Percentiles rank a stretch among this genome's conserved stretches.
Evolutionary conservation across 2,113 vertebrate species (phyloP).

Genomic region (Condylura cristata): DNA sequence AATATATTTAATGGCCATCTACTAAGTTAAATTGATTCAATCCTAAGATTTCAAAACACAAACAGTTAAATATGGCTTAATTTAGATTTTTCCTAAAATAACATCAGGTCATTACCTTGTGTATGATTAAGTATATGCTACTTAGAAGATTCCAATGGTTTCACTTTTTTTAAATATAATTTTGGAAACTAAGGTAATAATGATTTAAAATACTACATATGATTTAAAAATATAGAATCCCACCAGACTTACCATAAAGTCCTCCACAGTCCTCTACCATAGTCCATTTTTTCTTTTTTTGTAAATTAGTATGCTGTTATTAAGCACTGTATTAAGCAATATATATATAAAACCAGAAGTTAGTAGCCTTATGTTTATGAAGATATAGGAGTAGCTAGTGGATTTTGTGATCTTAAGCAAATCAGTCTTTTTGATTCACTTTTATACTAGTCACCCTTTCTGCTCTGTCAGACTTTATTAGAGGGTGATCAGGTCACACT

Average conservation of each 20-base stretch:
- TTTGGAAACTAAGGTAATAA: too few species aligned
- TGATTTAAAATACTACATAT: too few species aligned
- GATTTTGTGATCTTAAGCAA: slow-evolving; percentile 3
- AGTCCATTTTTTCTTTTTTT: too few species aligned
- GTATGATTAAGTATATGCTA: neutral
- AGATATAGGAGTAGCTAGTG: neutral
- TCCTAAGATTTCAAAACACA: slow-evolving; percentile 14
- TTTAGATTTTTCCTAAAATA: slow-evolving; percentile 56
- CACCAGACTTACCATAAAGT: too few species aligned
- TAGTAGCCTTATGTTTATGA: neutral
- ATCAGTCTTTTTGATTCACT: neutral
- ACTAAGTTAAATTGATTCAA: slow-evolving; percentile 39
- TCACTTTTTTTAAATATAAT: neutral
- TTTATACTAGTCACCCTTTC: neutral
- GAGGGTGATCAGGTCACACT: neutral
- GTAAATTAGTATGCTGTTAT: neutral
- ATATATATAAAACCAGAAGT: neutral
- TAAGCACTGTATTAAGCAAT: neutral
- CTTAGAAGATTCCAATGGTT: slow-evolving; percentile 17
- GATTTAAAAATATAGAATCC: too few species aligned
- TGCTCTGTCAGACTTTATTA: neutral
- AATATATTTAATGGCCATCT: slow-evolving; percentile 23
- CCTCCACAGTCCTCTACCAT: too few species aligned
- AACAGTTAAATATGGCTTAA: slow-evolving; percentile 51
- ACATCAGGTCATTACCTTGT: slow-evolving; percentile 8